These are phyloP conservation scores for Hydrocynus forskahlii DNA, from an alignment of 2,797 vertebrate genomes.

Conservation along the genomic window DNA sequence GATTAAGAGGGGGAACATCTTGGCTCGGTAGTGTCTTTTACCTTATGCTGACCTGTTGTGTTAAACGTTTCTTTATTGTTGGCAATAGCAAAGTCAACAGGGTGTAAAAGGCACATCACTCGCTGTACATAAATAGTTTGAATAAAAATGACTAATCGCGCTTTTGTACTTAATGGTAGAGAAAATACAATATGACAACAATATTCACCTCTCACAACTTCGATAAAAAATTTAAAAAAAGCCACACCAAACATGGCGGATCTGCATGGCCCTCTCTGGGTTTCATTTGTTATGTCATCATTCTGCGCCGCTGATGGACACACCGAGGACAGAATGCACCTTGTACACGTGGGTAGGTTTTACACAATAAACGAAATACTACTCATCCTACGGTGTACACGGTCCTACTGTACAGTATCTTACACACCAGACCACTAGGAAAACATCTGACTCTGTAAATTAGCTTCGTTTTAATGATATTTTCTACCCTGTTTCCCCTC, in stretches of 20 bases:
- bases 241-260: constrained; percentile 28
- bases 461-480: no score
- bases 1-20: no score
- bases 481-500: neutral
- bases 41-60: no score
- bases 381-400: neutral
- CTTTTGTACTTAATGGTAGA: no score
- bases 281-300: constrained; percentile 34
- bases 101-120: no score
- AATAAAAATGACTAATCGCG: no score
- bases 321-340: constrained; percentile 51
- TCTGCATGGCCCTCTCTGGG: neutral
- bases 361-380: neutral
- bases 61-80: no score
- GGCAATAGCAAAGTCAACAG: no score
- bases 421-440: neutral
- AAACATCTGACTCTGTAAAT: neutral
- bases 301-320: constrained; percentile 67
- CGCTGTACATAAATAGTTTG: no score
- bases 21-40: no score
- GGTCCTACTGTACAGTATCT: neutral
- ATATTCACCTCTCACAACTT: no score
- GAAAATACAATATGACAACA: no score
- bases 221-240: neutral
- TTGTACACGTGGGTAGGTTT: constrained; percentile 78